Evolutionary conservation across 2,797 vertebrate genomes (phyloP).

Genomic region (Anguilla megastoma): DNA sequence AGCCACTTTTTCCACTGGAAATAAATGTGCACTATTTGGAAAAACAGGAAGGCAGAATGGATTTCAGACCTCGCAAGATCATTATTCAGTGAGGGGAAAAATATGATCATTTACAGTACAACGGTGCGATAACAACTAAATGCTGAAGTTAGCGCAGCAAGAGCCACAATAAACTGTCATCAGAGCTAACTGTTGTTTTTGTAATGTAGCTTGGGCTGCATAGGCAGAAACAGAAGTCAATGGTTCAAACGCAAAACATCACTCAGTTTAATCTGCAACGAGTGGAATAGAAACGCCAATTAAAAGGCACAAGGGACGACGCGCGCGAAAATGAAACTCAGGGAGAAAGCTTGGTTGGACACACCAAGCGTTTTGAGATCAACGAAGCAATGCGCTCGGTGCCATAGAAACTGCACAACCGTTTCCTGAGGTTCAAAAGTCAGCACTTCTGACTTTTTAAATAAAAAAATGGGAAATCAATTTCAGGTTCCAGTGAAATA

Average conservation of each 20-base stretch:
- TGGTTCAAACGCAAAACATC: neutral
- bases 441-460: neutral
- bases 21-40: neutral
- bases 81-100: neutral
- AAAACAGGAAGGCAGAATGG: neutral
- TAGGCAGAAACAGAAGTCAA: neutral
- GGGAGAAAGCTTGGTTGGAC: neutral
- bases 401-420: neutral
- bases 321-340: neutral
- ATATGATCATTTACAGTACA: constrained; percentile 5
- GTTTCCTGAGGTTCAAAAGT: neutral
- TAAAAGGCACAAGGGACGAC: neutral
- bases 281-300: neutral
- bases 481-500: neutral
- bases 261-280: neutral
- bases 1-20: neutral
- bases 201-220: neutral
- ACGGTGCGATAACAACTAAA: neutral
- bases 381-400: neutral
- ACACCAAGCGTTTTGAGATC: neutral
- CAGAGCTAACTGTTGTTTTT: neutral
- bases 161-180: neutral
- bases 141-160: neutral
- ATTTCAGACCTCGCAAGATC: neutral
- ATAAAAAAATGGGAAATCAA: constrained; percentile 3